These are phyloP conservation scores for Odobenus rosmarus DNA, from an alignment of 2,113 vertebrate species.

Conservation along the genomic window DNA sequence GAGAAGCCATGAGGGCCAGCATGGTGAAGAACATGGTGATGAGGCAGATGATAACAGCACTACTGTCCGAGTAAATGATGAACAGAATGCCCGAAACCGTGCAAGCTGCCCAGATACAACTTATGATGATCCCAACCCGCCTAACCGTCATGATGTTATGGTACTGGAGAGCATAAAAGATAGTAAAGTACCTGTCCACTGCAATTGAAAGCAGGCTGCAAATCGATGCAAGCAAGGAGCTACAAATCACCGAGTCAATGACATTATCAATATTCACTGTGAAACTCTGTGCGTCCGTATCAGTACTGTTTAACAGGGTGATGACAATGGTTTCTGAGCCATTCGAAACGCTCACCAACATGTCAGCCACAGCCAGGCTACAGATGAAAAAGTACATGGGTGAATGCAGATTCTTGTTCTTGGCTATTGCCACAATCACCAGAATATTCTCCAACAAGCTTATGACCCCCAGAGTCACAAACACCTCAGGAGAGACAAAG, in stretches of 20 bases:
- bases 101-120: slow-evolving; percentile 93
- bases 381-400: slow-evolving; percentile 99
- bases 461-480: slow-evolving; percentile 93
- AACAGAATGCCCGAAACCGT: slow-evolving; percentile 92
- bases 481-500: slow-evolving; percentile 94
- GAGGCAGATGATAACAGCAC: slow-evolving; percentile 94
- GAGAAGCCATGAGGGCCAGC: slow-evolving; percentile 96
- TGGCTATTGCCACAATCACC: slow-evolving; percentile 93
- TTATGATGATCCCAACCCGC: slow-evolving; percentile 89
- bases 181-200: slow-evolving; percentile 96
- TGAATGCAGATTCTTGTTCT: slow-evolving; percentile 97
- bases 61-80: slow-evolving; percentile 95
- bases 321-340: slow-evolving; percentile 96
- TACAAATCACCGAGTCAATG: slow-evolving; percentile 97
- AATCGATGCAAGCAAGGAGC: slow-evolving; percentile 95
- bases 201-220: slow-evolving; percentile 97
- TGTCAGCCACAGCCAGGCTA: slow-evolving; percentile 95
- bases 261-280: slow-evolving; percentile 95
- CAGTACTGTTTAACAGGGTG: slow-evolving; percentile 90
- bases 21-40: slow-evolving; percentile 97
- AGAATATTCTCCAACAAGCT: slow-evolving; percentile 95
- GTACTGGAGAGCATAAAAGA: slow-evolving; percentile 96
- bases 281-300: slow-evolving; percentile 86
- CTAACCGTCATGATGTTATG: slow-evolving; percentile 95
- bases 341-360: slow-evolving; percentile 96